Evolutionary conservation across 1,140 invertebrate genomes (phyloP), one percentile per base, ranked within the genome.

Genomic region (Hycleus phaleratus): DNA sequence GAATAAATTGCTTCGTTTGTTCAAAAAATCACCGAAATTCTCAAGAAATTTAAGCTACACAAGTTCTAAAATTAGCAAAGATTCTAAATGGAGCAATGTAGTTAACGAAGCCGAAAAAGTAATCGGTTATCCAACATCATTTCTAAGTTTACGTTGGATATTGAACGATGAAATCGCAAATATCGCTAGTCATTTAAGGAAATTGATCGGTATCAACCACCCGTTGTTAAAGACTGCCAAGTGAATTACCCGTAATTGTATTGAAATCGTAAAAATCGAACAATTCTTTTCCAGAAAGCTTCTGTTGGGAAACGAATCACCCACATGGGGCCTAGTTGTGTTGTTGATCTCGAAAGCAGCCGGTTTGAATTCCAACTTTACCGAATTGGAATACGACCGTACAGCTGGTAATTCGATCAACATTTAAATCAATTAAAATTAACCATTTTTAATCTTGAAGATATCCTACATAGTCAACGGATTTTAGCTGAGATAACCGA

Each of bases 51-150:
- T 32, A 32, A 32, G 32, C 32, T 32, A 5, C 7, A 32, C 4
- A 5, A 32, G 7, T 3, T 4, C 12, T 24, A 52, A 43, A 52
- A 18, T 25, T 9, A 43, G 45, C 26, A 42, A 53, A 26, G 45
- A 53, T 6, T 45, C 42, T 2, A 53, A 46, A 32, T 26, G 51
- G 42, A 45, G 46, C 8, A 7, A 26, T 45, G 51, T 53, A 3
- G 88, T 96, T 9, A 87, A 87, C 38, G 91, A 95, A 70, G 94
- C 93, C 26, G 93, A 97, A 76, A 95, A 95, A 78, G 87, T 97
- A 49, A 92, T 97, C 12, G 93, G 93, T 0, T 96, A 95, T 78
- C 90, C 93, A 12, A 95, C 93, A 0, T 95, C 92, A 3, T 95
- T 95, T 72, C 81, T 95, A 56, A 95, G 89, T 73, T 72, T 97